phyloP scores from a whole-genome alignment of 2,113 vertebrate species.

The Taxidea taxus region DNA sequence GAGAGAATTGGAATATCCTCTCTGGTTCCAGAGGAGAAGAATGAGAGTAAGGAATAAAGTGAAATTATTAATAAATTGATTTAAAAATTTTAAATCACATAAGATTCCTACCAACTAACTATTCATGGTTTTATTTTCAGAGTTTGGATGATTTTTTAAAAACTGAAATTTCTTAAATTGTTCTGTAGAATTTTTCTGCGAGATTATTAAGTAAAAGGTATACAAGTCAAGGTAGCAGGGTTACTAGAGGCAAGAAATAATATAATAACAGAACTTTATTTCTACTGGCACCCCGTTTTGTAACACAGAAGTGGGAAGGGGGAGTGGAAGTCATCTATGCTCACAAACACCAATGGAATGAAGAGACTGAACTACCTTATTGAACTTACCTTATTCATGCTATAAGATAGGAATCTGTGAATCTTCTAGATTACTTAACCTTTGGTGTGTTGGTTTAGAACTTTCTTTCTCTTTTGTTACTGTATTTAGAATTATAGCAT shows the following conservation, averaged over 20 bases:
- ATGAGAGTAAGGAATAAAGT: neutral
- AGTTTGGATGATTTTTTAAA: neutral
- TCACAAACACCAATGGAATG: neutral
- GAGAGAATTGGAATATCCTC: neutral
- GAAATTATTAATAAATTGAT: neutral
- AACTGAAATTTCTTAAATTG: neutral
- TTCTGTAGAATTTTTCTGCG: neutral
- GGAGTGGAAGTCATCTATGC: neutral
- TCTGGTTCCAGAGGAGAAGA: neutral
- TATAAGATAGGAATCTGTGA: neutral
- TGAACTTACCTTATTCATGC: neutral
- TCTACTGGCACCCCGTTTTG: neutral
- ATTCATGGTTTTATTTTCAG: neutral
- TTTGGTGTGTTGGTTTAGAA: neutral
- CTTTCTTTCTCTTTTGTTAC: neutral
- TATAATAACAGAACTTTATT: neutral
- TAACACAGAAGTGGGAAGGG: neutral
- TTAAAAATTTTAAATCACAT: neutral
- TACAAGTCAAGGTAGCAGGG: neutral
- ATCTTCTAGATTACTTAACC: neutral
- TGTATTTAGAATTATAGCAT: neutral
- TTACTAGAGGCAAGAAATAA: neutral
- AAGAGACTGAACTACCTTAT: neutral
- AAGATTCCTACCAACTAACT: neutral
- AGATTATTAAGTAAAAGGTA: neutral